phyloP scores from a whole-genome alignment of 2,113 vertebrate genomes.

The Strix aluco region DNA sequence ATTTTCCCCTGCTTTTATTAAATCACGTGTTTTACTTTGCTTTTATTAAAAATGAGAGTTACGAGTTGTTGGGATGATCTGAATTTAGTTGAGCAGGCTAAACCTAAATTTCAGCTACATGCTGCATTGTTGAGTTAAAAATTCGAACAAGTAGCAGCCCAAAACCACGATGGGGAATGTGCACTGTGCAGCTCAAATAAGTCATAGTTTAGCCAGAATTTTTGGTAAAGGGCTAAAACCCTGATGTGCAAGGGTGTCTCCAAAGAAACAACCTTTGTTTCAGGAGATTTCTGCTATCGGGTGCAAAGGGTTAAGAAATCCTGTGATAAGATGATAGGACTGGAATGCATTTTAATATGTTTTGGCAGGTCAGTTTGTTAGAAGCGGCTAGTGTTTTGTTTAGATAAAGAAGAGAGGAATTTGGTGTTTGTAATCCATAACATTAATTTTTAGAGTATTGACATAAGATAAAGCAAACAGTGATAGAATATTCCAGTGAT shows the following conservation, averaged over 20 bases:
- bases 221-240: neutral
- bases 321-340: neutral
- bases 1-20: neutral
- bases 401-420: neutral
- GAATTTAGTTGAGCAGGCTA: neutral
- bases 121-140: neutral
- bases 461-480: neutral
- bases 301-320: neutral
- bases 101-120: neutral
- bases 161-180: accelerated
- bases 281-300: neutral
- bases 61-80: neutral
- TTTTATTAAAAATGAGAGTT: neutral
- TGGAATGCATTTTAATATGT: neutral
- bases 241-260: neutral
- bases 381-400: neutral
- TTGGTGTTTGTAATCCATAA: neutral
- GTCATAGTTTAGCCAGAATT: neutral
- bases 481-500: neutral
- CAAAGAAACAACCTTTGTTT: neutral
- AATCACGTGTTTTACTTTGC: accelerated
- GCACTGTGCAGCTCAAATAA: neutral
- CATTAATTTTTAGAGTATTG: neutral
- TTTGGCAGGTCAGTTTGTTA: neutral
- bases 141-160: neutral